Base-by-base conservation (phyloP, 2,888 invertebrate genomes). In the Athalia cordata region DNA sequence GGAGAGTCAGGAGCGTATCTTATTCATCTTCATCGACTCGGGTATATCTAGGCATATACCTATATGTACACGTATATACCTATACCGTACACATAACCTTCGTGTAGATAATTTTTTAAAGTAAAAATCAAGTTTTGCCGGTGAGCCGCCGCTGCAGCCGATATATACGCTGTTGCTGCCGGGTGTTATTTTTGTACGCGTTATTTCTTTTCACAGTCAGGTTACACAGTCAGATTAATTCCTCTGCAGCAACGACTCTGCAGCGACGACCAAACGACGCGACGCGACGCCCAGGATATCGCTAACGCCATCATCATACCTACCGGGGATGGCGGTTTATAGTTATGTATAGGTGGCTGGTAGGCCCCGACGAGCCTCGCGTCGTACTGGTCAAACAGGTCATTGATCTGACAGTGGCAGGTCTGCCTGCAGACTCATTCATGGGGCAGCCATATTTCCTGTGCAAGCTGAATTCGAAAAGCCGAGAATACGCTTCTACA, bases 361-460 rank as follows among this genome's bases (percentile, higher is more conserved):
- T 29, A 29, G 75, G 75, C 75, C 57, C 64, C 55, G 65, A 65
- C 15, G 74, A 50, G 74, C 72, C 74, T 62, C 57, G 74, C 61
- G 78, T 75, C 75, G 62, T 75, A 75, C 75, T 75, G 75, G 75
- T 75, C 75, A 75, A 75, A 75, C 75, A 75, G 78, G 78, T 78
- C 78, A 64, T 78, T 78, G 78, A 78, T 78, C 78, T 72, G 57
- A 78, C 78, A 78, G 62, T 75, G 64, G 62, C 64, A 64, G 75
- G 62, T 62, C 62, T 61, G 61, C 64, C 64, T 61, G 75, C 75
- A 75, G 75, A 75, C 75, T 75, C 75, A 75, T 75, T 75, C 75
- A 75, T 75, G 64, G 75, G 75, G 75, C 75, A 75, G 75, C 75
- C 75, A 75, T 75, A 75, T 75, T 75, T 75, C 43, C 75, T 75